Percentiles rank a stretch among this genome's conserved stretches.
phyloP scores from a whole-genome alignment of 2,888 invertebrate species.

The Papilio protenor region DNA sequence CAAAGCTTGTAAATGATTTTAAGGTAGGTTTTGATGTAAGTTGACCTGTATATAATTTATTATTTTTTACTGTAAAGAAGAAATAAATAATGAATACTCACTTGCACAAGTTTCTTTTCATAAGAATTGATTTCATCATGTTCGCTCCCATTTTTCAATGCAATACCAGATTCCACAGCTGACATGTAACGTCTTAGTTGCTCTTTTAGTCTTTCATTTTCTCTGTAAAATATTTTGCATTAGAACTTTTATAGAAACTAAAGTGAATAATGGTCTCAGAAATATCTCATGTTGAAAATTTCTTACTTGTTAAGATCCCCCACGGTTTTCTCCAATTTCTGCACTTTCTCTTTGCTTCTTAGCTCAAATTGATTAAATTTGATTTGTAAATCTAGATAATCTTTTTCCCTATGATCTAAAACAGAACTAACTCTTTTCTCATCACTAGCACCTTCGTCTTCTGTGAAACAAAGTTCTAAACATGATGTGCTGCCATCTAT shows the following conservation, averaged over 20 bases:
- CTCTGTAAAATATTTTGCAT: constrained; percentile 68
- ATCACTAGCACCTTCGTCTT: constrained; percentile 74
- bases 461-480: constrained; percentile 79
- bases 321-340: constrained; percentile 81
- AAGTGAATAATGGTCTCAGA: not conserved
- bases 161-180: constrained; percentile 94
- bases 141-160: constrained; percentile 86
- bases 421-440: constrained; percentile 65
- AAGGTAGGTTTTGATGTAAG: not conserved
- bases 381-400: constrained; percentile 80
- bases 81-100: constrained; percentile 55
- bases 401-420: constrained; percentile 77
- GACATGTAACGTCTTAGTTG: constrained; percentile 94
- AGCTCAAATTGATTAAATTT: constrained; percentile 79
- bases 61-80: not conserved
- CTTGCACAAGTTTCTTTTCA: constrained; percentile 94
- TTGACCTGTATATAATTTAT: not conserved
- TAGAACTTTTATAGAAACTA: not conserved
- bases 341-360: constrained; percentile 75
- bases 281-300: not conserved
- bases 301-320: constrained; percentile 87
- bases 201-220: constrained; percentile 92
- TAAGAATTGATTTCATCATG: constrained; percentile 88
- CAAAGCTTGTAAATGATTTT: not conserved
- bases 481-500: constrained; percentile 80